These are phyloP conservation scores for Diplogasteroides magnus DNA, from an alignment of 1,140 invertebrate species.

Conservation along the genomic window DNA sequence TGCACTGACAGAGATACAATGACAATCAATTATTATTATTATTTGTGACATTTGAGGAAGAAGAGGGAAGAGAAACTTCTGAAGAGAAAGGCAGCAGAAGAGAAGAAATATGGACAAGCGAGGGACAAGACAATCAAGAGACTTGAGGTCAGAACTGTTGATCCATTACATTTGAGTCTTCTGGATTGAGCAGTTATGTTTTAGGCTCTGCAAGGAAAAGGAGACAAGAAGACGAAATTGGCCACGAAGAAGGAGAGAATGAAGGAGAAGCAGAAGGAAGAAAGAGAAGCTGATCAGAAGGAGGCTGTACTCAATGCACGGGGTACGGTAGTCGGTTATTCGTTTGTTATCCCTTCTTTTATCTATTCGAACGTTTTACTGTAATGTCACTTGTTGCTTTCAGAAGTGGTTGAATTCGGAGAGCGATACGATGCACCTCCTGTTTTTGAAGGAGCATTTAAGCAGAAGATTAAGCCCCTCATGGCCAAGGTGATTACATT, in stretches of 20 bases:
- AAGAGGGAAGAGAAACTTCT: background rate
- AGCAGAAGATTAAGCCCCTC: conserved; percentile 16
- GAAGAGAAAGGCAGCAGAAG: background rate
- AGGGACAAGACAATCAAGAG: background rate
- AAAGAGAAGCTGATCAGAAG: conserved; percentile 2
- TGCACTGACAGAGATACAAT: background rate
- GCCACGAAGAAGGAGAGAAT: background rate
- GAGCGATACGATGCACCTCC: conserved; percentile 23
- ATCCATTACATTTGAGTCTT: no score
- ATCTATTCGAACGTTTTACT: no score
- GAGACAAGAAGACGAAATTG: background rate
- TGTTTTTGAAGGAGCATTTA: conserved; percentile 7
- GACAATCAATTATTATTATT: no score
- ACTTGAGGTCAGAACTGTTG: background rate
- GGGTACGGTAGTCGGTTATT: background rate
- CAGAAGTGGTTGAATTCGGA: conserved; percentile 21
- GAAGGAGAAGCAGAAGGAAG: conserved; percentile 3
- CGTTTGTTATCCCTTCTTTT: background rate
- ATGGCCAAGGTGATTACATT: conserved; percentile 7
- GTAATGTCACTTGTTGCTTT: no score
- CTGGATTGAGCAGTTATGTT: no score
- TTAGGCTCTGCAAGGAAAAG: no score
- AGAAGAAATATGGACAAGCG: background rate
- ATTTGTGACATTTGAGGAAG: no score
- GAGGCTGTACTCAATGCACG: background rate